Evolutionary conservation across 2,888 invertebrate species (phyloP).

Genomic region (Tineola bisselliella): DNA sequence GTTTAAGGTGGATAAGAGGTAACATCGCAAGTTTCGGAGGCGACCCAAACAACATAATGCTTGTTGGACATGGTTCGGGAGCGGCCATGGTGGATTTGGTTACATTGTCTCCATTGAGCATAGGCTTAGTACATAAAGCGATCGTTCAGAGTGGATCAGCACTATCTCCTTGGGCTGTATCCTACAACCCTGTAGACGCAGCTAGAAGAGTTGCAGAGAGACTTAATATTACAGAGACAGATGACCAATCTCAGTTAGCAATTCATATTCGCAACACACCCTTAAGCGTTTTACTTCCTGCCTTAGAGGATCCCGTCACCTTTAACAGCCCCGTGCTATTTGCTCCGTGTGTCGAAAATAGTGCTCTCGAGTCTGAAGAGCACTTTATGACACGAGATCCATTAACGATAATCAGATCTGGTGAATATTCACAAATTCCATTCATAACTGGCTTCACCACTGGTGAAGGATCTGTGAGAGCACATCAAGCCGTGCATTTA

Average conservation of each 20-base stretch:
- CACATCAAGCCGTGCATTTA: constrained; percentile 30
- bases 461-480: constrained; percentile 47
- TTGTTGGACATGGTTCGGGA: constrained; percentile 86
- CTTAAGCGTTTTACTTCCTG: constrained; percentile 26
- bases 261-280: constrained; percentile 28
- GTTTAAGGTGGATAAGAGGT: constrained; percentile 76
- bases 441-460: constrained; percentile 43
- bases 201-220: constrained; percentile 34
- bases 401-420: constrained; percentile 33
- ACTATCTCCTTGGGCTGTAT: constrained; percentile 44
- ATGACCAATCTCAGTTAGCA: constrained; percentile 30
- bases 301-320: constrained; percentile 30
- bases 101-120: constrained; percentile 36
- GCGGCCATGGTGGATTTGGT: constrained; percentile 66
- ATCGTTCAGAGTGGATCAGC: constrained; percentile 49
- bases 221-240: constrained; percentile 36
- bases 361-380: constrained; percentile 25
- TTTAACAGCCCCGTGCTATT: constrained; percentile 46
- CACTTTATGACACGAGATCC: constrained; percentile 41
- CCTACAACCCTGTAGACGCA: constrained; percentile 42
- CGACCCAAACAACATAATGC: constrained; percentile 76
- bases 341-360: constrained; percentile 50
- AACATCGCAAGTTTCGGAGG: constrained; percentile 81
- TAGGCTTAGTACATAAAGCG: constrained; percentile 42
- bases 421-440: constrained; percentile 42